phyloP scores from a whole-genome alignment of 2,113 vertebrate species.

The Sakesphorus luctuosus region DNA sequence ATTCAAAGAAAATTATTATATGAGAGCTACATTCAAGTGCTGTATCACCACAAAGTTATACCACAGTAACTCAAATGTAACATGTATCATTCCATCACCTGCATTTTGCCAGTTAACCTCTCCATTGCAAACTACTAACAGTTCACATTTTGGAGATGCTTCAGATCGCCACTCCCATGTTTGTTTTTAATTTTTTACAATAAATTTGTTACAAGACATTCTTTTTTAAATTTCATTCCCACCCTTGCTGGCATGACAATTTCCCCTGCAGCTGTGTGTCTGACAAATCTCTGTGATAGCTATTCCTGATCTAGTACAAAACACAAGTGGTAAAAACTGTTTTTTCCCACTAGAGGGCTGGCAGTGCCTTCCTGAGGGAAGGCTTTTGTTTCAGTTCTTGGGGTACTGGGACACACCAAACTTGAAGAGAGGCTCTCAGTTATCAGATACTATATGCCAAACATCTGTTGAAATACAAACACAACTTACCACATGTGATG shows the following conservation, averaged over 20 bases:
- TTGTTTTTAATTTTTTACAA: neutral
- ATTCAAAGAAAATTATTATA: neutral
- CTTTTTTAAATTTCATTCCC: neutral
- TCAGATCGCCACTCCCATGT: neutral
- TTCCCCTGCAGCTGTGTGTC: neutral
- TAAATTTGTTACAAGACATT: neutral
- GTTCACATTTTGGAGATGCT: neutral
- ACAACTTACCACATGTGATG: constrained; percentile 84
- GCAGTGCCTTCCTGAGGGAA: neutral
- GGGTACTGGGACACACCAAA: neutral
- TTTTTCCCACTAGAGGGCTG: neutral
- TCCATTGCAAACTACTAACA: neutral
- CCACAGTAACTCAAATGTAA: neutral
- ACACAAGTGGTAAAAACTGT: neutral
- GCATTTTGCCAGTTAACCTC: neutral
- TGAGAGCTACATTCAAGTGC: neutral
- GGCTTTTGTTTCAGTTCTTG: neutral
- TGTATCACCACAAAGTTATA: neutral
- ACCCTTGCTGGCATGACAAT: accelerated
- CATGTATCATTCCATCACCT: neutral
- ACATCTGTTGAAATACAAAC: neutral
- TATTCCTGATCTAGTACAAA: neutral
- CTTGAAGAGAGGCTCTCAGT: neutral
- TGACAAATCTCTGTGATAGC: neutral
- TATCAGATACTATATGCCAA: neutral